Evolutionary conservation across 2,113 vertebrate genomes (phyloP), one percentile per base, ranked within the genome.

Genomic region (Neopipo cinnamomea): DNA sequence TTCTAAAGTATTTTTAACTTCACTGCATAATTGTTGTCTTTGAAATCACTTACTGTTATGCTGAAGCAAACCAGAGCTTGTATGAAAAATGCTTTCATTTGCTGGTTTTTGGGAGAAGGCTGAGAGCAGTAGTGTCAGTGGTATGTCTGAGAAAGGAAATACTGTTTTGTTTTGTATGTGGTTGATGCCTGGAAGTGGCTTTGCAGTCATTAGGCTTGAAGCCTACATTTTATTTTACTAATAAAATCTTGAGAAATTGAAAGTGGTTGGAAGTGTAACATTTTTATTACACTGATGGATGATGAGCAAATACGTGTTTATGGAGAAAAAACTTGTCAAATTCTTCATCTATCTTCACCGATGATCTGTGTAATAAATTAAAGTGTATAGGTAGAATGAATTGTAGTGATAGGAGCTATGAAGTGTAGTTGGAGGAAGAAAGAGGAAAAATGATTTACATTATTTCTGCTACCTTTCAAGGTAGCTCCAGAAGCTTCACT

Each of bases 1-100:
- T 91, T 50, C 74, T 75, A 15, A 81, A 93, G 52, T 96, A 85
- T 96, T 97, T 97, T 95, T 93, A 95, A 93, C 85, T 46, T 96
- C 37, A 21, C 47, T 90, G 74, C 62, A 6, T 93, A 94, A 93
- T 79, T 76, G 56, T 88, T 89, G 71, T 88, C 72, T 93, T 88
- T 94, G 67, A 90, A 94, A 70, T 79, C 71, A 66, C 74, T 82
- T 88, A 39, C 41, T 76, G 85, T 91, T 93, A 71, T 72, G 50
- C 33, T 89, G 70, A 67, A 89, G 70, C 81, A 94, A 94, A 84
- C 77, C 61, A 67, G 70, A 87, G 39, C 70, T 93, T 87, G n/a
- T 74, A 35, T 62, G 63, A 77, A 89, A 95, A 93, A 79, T 89
- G 83, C 68, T 93, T 86, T 55, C 59, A 66, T 83, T 88, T 92